These are phyloP conservation scores for Cydia splendana DNA, from an alignment of 1,140 invertebrate genomes.

Conservation along the genomic window DNA sequence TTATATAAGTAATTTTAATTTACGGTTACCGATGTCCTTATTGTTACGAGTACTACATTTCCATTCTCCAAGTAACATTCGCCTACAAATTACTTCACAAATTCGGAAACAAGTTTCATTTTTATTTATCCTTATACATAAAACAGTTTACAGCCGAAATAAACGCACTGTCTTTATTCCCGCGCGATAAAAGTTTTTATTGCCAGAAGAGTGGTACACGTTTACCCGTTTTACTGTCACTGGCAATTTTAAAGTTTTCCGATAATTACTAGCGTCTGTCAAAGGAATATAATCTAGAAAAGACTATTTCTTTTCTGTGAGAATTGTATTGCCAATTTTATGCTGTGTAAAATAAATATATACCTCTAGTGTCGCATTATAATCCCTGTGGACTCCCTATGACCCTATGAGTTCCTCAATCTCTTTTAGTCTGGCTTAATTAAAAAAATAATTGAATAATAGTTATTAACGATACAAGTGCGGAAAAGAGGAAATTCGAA, in stretches of 20 bases:
- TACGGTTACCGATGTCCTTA: too few relatives aligned
- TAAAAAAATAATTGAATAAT: too few relatives aligned
- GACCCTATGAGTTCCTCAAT: too few relatives aligned
- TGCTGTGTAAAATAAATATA: not conserved
- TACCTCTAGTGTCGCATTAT: too few relatives aligned
- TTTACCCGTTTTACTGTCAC: not conserved
- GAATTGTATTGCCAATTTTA: not conserved
- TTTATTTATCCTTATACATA: slow-evolving; percentile 8
- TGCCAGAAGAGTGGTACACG: not conserved
- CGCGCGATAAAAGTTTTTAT: slow-evolving; percentile 7
- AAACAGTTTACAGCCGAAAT: not conserved
- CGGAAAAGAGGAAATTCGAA: too few relatives aligned
- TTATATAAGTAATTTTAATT: too few relatives aligned
- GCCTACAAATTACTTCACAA: too few relatives aligned
- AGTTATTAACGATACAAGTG: too few relatives aligned
- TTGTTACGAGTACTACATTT: too few relatives aligned
- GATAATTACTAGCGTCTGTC: not conserved
- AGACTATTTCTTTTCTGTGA: not conserved
- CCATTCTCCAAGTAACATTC: too few relatives aligned
- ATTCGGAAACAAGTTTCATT: not conserved
- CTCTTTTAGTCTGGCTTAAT: too few relatives aligned
- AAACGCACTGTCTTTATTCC: not conserved
- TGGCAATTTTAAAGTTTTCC: slow-evolving; percentile 12
- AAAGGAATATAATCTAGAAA: not conserved
- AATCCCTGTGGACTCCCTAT: too few relatives aligned